Base-by-base conservation (phyloP, 2,113 vertebrate species). In the Zeus faber region DNA sequence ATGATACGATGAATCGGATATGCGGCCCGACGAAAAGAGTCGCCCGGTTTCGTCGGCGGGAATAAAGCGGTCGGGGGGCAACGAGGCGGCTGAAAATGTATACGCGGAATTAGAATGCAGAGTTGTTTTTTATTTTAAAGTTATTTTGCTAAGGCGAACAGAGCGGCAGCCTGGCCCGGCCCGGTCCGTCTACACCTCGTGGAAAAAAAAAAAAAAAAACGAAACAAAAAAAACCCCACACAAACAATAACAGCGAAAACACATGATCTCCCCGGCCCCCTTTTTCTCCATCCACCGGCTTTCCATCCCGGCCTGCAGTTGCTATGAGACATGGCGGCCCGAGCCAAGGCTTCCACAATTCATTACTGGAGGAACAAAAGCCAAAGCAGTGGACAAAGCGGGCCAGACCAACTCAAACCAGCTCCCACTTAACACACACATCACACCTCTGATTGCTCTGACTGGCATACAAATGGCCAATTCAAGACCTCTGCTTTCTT, bases 261-360 rank as follows among this genome's bases (percentile, higher is more conserved):
- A n/a, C 47, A 45, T 39, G 37, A 49, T 43, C 79, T 81, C 65
- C 78, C 60, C 70, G 65, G n/a, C n/a, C n/a, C n/a, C n/a, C 72
- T 73, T 39, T 61, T 80, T 48, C 77, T 70, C 59, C 57, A 56
- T 74, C 76, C 60, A 60, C 70, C 76, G 68, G 69, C 67, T 50
- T 70, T 74, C 74, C 54, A 57, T 79, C 71, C 72, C 75, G 71
- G 70, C 65, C 68, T 72, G 57, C 77, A 82, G 87, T 88, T 89
- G 85, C 87, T 86, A 89, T 74, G 88, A 87, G 81, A 89, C 84
- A 80, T 79, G 77, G 64, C 63, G 80, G 72, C 81, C 67, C 58
- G 80, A 84, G 84, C 85, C 82, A 81, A 86, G 80, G 77, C 82
- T 78, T 81, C 80, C 79, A 82, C 79, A 81, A 83, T 85, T 87